Evolutionary conservation across 1,140 invertebrate genomes (phyloP).

Genomic region (Bombus balteatus): DNA sequence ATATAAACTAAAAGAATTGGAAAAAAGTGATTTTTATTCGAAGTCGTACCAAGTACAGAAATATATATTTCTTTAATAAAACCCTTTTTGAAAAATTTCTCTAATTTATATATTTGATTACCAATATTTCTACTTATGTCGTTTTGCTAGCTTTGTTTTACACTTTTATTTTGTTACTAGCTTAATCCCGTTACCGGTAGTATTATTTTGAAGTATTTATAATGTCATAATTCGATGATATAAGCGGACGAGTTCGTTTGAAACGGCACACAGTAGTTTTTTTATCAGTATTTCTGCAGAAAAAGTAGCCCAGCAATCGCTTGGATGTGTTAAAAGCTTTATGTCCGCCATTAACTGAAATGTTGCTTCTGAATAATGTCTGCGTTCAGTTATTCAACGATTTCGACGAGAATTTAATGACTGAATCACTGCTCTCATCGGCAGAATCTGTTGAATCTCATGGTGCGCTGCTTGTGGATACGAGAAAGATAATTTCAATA

Average conservation of each 20-base stretch:
- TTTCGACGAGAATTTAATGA: conserved; percentile 18
- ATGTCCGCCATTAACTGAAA: conserved; percentile 41
- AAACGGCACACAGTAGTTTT: not conserved
- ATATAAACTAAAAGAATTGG: too few species aligned
- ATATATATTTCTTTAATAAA: too few species aligned
- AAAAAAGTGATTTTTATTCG: too few species aligned
- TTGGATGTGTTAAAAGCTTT: conserved; percentile 75
- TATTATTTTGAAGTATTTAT: not conserved
- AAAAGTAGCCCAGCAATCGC: conserved; percentile 34
- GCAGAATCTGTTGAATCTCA: not conserved
- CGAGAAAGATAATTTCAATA: not conserved
- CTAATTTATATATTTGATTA: too few species aligned
- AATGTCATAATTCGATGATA: not conserved
- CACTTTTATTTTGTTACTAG: too few species aligned
- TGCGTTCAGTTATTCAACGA: conserved; percentile 46
- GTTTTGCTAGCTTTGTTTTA: too few species aligned
- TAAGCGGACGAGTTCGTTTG: not conserved
- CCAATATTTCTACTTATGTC: accelerated
- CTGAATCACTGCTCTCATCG: not conserved
- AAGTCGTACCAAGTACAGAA: too few species aligned
- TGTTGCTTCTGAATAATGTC: conserved; percentile 38
- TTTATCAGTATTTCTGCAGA: not conserved
- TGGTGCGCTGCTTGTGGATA: not conserved
- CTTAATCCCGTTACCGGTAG: too few species aligned
- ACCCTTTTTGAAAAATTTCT: too few species aligned